Percentiles rank a stretch among this genome's conserved stretches.
Conservation (phyloP, 2,888 invertebrate genomes). For the Drosophila mimica region DNA sequence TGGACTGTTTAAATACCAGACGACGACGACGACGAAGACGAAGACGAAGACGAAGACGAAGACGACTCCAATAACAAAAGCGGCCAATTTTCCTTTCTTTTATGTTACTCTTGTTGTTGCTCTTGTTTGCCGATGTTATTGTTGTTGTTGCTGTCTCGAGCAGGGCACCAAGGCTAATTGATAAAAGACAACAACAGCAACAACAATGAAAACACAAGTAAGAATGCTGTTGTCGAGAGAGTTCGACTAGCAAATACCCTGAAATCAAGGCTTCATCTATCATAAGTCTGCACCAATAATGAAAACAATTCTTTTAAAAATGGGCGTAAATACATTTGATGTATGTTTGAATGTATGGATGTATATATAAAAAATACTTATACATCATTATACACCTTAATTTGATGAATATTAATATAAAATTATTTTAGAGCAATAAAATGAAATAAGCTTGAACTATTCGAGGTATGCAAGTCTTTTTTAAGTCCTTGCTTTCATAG, state of each 20-base stretch:
- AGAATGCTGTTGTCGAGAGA: not conserved
- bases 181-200: conserved; percentile 58
- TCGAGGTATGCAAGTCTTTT: not conserved
- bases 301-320: not conserved
- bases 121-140: conserved; percentile 18
- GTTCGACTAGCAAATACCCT: not conserved
- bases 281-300: not conserved
- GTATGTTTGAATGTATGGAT: not conserved
- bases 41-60: no score
- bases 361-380: not conserved
- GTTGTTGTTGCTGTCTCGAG: conserved; percentile 43
- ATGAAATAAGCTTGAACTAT: not conserved
- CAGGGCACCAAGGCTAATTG: conserved; percentile 80
- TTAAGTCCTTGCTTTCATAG: not conserved
- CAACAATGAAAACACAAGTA: conserved; percentile 1
- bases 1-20: conserved; percentile 72
- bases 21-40: conserved; percentile 7
- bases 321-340: not conserved
- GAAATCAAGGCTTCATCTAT: not conserved
- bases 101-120: conserved; percentile 21
- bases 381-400: no score
- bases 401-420: no score
- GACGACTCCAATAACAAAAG: conserved; percentile 38
- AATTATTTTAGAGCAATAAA: not conserved
- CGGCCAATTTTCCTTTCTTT: conserved; percentile 64